A percentile compares a stretch with the other conserved stretches of the same genome.
Evolutionary conservation across 1,140 invertebrate genomes (phyloP).

Genomic region (Tigriopus japonicus): DNA sequence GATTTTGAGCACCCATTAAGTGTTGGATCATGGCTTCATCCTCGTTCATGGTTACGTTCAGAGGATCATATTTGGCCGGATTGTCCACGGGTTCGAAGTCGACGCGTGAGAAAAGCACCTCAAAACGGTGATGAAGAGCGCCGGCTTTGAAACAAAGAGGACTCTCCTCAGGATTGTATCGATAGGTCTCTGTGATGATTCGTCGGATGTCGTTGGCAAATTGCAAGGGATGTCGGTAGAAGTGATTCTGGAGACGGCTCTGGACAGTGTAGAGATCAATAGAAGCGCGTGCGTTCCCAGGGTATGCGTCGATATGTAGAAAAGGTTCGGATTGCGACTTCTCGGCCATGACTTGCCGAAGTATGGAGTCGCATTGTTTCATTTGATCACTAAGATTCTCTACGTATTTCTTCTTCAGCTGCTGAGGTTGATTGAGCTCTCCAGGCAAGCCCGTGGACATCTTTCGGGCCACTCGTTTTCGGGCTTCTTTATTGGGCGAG

Average conservation of each 20-base stretch:
- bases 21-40: too few species aligned
- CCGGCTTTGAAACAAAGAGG: not conserved
- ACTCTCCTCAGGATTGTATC: not conserved
- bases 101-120: not conserved
- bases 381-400: not conserved
- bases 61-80: too few species aligned
- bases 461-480: not conserved
- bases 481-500: not conserved
- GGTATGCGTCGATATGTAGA: too few species aligned
- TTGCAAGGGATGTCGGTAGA: not conserved
- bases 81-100: not conserved
- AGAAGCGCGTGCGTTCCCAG: too few species aligned
- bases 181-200: not conserved
- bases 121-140: not conserved
- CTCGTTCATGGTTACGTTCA: too few species aligned
- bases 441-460: not conserved
- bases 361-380: not conserved
- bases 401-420: not conserved
- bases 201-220: not conserved
- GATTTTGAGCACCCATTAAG: too few species aligned
- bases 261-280: not conserved
- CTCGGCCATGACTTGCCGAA: not conserved
- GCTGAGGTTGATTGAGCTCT: not conserved
- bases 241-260: not conserved
- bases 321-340: too few species aligned